phyloP scores from a whole-genome alignment of 1,140 invertebrate species.

The Lordiphosa mommai region DNA sequence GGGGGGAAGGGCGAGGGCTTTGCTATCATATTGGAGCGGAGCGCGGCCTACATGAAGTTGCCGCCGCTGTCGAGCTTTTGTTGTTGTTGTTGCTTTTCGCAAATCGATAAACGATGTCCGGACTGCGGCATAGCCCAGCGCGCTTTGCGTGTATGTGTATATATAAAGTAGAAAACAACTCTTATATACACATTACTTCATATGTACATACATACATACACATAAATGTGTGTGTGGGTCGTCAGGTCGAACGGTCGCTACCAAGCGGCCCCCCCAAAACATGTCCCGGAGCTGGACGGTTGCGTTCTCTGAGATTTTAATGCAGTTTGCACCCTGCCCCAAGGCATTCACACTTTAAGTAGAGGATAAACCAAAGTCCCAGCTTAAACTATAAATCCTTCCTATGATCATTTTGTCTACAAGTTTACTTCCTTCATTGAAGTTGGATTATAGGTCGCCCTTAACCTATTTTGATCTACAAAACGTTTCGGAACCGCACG shows the following conservation, averaged over 20 bases:
- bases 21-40: conserved; percentile 41
- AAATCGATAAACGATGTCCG: conserved; percentile 75
- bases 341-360: too few species aligned
- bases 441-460: too few species aligned
- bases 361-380: too few species aligned
- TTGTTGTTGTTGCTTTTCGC: conserved; percentile 58
- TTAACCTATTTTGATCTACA: too few species aligned
- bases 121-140: conserved; percentile 53
- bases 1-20: conserved; percentile 21
- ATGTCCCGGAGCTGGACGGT: too few species aligned
- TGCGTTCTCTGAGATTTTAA: too few species aligned
- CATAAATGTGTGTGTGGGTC: background rate
- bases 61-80: conserved; percentile 11
- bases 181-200: background rate
- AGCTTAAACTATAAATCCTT: too few species aligned
- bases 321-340: too few species aligned
- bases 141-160: conserved; percentile 58
- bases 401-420: too few species aligned
- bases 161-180: conserved; percentile 13
- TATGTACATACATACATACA: conserved; percentile 1
- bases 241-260: background rate
- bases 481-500: too few species aligned
- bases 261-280: too few species aligned
- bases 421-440: too few species aligned
- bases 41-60: conserved; percentile 50